These are phyloP conservation scores for Mycteria americana DNA, from an alignment of 2,797 vertebrate genomes.

Conservation along the genomic window DNA sequence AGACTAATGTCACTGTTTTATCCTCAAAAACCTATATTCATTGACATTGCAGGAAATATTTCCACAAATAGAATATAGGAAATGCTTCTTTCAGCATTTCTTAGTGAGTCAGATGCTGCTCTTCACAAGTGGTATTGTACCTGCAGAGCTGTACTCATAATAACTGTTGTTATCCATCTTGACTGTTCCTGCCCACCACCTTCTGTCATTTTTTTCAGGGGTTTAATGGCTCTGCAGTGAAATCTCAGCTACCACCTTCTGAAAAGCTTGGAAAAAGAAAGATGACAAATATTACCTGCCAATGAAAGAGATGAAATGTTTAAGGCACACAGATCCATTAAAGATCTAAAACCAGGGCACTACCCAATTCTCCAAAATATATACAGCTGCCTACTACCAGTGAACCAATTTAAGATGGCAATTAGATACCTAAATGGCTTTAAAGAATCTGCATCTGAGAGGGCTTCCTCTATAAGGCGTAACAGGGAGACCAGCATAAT, in stretches of 20 bases:
- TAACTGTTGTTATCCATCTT: slow-evolving; percentile 86
- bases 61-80: not conserved
- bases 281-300: not conserved
- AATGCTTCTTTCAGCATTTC: not conserved
- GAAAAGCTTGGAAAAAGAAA: not conserved
- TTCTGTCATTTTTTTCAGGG: slow-evolving; percentile 56
- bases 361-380: not conserved
- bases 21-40: not conserved
- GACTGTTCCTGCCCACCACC: slow-evolving; percentile 29
- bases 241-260: not conserved
- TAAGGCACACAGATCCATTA: not conserved
- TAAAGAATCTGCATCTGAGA: not conserved
- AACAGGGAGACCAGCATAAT: not conserved
- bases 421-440: not conserved
- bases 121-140: slow-evolving; percentile 49
- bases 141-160: slow-evolving; percentile 85
- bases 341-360: not conserved
- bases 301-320: not conserved
- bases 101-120: not conserved
- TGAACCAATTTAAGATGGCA: not conserved
- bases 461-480: not conserved
- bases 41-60: not conserved
- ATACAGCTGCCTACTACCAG: not conserved
- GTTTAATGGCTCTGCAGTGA: not conserved
- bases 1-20: not conserved